Base-by-base conservation (phyloP, 2,113 vertebrate genomes). In the Xiphorhynchus elegans region DNA sequence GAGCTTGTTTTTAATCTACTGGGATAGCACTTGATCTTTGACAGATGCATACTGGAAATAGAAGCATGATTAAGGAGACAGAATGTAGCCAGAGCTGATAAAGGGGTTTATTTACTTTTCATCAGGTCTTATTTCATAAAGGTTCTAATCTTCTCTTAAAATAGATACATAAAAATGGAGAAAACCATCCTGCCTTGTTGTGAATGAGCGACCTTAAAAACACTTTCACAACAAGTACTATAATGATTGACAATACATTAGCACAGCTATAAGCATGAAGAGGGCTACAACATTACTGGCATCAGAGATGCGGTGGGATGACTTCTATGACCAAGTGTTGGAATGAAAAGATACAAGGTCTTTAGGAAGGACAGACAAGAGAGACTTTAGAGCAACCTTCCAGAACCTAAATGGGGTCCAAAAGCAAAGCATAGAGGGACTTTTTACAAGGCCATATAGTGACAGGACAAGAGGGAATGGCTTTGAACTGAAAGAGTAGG, bases 21-120 rank as follows among this genome's bases (percentile, higher is more conserved):
- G 66, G 55, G 58, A 50, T 18, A 67, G 47, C 40, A 75, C 52
- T 73, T 90, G 77, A 62, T 58, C 47, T 87, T 82, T 33, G 52
- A 72, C 56, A 72, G 72, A 53, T 47, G 24, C 73, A 8, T 42
- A 29, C 81, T 60, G 37, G 44, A 80, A 94, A 89, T 39, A 39
- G 42, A 83, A 59, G 28, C 39, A 76, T 29, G 67, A 66, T 84
- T 84, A 75, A 84, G 55, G 56, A 82, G 75, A 55, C 33, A 74
- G 44, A 77, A 88, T 67, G 75, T 59, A 90, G 75, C 52, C 53
- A 52, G 60, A 66, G 37, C 64, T 74, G 28, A 74, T 78, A 62
- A 87, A 89, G 52, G 35, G 42, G 13, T 84, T 90, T 90, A 85
- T 93, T 95, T 93, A 93, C 68, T 62, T 87, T 86, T 83, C 47